Base-by-base conservation (phyloP, 1,140 invertebrate species). In the honey bee (Apis mellifera) region DNA sequence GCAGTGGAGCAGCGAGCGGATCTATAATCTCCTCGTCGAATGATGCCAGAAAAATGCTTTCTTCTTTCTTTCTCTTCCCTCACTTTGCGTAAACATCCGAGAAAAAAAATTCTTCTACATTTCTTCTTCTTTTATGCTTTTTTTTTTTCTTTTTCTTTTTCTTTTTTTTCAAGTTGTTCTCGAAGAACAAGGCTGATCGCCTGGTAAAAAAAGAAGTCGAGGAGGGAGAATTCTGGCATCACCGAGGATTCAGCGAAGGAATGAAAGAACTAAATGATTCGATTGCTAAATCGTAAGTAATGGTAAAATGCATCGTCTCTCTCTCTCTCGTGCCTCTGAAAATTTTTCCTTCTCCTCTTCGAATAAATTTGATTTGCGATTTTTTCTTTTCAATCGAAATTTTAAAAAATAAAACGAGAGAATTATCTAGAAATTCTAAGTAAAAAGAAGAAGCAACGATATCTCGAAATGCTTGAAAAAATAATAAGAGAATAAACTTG, bases 191-290 rank as follows among this genome's bases (percentile, higher is more conserved):
- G 9, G 48, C 77, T 72, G 50, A n/a, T 26, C 59, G 57, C 42
- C 76, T 26, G 54, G 73, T 72, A 62, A 23, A 85, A 59, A 64
- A 72, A 72, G 48, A 70, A 84, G 62, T 55, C 7, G n/a, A n/a
- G n/a, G 50, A 48, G 78, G n/a, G 60, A 57, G n/a, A 52, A 82
- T n/a, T 82, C 83, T 86, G 83, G 78, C 83, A 86, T 84, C 83
- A 84, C 83, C 32, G 83, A 86, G 66, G 72, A 71, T 76, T 50
- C 23, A 52, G n/a, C 62, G 55, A 79, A 60, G 72, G 54, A 80
- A 69, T 82, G 52, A 72, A 26, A n/a, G n/a, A 81, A 68, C 64
- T 65, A 52, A 54, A 78, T 69, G 54, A 78, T 48, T 73, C 52
- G 42, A 78, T n/a, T 1, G 55, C 65, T 74, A n/a, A 74, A 60